These are phyloP conservation scores for Plodia interpunctella DNA, from an alignment of 1,140 invertebrate species.

Conservation along the genomic window DNA sequence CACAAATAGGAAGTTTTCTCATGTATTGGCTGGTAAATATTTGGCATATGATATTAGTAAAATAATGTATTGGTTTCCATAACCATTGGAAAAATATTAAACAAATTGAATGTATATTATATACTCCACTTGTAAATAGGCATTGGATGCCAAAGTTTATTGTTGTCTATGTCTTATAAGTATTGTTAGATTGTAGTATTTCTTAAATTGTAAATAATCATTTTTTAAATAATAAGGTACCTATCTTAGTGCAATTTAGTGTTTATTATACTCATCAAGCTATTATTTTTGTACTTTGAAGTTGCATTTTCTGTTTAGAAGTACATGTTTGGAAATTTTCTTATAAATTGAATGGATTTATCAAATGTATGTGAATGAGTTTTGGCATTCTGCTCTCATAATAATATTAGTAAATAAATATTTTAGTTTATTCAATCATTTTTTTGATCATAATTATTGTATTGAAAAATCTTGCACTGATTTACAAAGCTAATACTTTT, in stretches of 20 bases:
- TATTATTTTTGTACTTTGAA: not conserved
- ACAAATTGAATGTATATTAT: not conserved
- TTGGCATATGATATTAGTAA: no score
- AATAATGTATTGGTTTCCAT: not conserved
- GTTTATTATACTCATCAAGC: not conserved
- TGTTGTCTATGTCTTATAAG: not conserved
- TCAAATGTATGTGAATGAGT: not conserved
- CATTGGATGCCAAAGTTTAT: conserved; percentile 9
- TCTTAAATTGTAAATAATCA: not conserved
- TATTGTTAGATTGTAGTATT: not conserved
- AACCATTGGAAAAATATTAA: not conserved
- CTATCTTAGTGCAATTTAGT: conserved; percentile 8
- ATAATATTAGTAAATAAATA: not conserved
- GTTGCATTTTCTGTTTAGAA: not conserved
- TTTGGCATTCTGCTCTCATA: not conserved
- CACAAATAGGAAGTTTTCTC: not conserved
- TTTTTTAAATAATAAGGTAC: not conserved
- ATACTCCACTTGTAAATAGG: conserved; percentile 9
- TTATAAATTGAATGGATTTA: not conserved
- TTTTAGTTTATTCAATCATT: conserved; percentile 8
- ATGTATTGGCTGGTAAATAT: not conserved
- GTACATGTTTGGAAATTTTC: not conserved
- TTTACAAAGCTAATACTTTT: not conserved
- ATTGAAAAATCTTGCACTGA: not conserved
- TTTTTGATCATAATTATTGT: not conserved